phyloP scores from a whole-genome alignment of 2,797 vertebrate genomes.

The Silurus aristotelis region DNA sequence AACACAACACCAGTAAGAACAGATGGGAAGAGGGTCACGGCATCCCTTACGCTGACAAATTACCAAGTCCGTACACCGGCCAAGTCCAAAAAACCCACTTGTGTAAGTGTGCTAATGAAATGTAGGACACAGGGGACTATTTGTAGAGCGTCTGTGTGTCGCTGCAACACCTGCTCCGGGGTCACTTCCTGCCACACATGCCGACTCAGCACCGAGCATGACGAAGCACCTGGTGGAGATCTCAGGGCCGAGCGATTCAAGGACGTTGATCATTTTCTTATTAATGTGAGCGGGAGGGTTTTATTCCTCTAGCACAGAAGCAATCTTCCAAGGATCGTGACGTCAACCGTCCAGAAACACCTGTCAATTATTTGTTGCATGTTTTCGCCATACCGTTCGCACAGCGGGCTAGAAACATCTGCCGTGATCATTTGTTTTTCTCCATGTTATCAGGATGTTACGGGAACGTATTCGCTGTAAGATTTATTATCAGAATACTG shows the following conservation, averaged over 20 bases:
- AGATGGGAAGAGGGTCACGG: slow-evolving; percentile 18
- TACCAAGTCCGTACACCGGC: neutral
- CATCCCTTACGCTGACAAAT: slow-evolving; percentile 30
- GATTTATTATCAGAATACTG: no score
- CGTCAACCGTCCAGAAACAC: no score
- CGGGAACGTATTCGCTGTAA: no score
- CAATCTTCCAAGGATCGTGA: neutral
- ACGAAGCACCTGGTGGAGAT: neutral
- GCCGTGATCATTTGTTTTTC: no score
- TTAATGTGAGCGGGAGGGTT: neutral
- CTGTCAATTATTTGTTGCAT: no score
- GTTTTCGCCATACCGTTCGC: no score
- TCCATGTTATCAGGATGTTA: no score
- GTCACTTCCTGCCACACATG: slow-evolving; percentile 1
- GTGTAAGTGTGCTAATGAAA: slow-evolving; percentile 43
- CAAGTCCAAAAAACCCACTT: slow-evolving; percentile 19
- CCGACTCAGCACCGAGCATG: slow-evolving; percentile 17
- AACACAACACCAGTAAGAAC: slow-evolving; percentile 30
- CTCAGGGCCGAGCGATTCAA: neutral
- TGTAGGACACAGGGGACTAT: slow-evolving; percentile 49
- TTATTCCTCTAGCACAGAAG: neutral
- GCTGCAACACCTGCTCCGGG: slow-evolving; percentile 37
- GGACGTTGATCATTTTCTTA: neutral
- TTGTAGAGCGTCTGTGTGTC: slow-evolving; percentile 36
- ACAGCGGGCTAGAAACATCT: no score